Conservation (phyloP, 2,888 invertebrate species). For the Iselma pallidipennis region DNA sequence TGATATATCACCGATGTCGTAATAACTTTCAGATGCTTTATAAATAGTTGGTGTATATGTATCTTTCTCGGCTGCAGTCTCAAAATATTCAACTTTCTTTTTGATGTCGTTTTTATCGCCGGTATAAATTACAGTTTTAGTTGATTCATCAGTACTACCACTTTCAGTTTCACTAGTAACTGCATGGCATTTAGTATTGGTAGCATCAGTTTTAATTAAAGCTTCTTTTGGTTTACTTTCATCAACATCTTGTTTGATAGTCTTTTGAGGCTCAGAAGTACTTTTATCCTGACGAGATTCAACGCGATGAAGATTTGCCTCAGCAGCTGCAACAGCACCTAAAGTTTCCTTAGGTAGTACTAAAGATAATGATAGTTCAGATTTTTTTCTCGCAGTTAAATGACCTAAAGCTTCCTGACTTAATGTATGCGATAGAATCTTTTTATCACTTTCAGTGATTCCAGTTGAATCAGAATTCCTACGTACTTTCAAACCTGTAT, state of each 20-base stretch:
- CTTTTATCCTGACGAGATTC: background rate
- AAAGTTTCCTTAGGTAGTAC: conserved; percentile 63
- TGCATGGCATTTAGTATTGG: conserved; percentile 50
- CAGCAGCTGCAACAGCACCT: conserved; percentile 63
- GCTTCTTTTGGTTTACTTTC: conserved; percentile 48
- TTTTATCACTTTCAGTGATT: conserved; percentile 69
- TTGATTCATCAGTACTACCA: conserved; percentile 72
- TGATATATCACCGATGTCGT: conserved; percentile 39
- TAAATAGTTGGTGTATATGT: conserved; percentile 53
- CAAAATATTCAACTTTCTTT: conserved; percentile 80
- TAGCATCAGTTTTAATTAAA: conserved; percentile 48
- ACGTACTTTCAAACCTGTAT: conserved; percentile 49
- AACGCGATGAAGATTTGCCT: conserved; percentile 50
- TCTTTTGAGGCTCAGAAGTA: background rate
- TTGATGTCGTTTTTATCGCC: conserved; percentile 67
- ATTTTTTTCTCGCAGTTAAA: conserved; percentile 57
- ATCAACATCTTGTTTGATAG: conserved; percentile 6
- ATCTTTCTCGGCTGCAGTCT: conserved; percentile 66
- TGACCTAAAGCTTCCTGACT: conserved; percentile 74
- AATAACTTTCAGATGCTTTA: conserved; percentile 58
- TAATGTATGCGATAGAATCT: conserved; percentile 70
- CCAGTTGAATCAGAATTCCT: conserved; percentile 54
- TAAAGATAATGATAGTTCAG: conserved; percentile 44
- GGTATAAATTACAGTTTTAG: conserved; percentile 68
- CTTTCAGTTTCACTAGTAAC: conserved; percentile 73